Evolutionary conservation across 1,140 invertebrate genomes (phyloP).

Genomic region (Phortica variegata): DNA sequence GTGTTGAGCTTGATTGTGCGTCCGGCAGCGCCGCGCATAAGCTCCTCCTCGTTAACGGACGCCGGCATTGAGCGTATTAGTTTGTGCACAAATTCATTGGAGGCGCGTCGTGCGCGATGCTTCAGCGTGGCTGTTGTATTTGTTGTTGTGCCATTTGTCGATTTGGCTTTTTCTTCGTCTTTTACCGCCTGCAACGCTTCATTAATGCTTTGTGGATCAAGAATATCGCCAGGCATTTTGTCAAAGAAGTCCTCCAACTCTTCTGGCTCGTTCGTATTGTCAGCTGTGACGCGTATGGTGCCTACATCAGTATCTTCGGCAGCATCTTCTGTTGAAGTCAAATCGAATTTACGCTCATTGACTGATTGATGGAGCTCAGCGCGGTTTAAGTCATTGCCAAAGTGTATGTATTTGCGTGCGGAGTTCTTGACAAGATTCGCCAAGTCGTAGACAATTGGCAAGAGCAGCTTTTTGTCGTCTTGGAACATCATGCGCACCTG

Average conservation of each 20-base stretch:
- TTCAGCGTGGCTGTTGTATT: neutral
- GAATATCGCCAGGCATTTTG: slow-evolving; percentile 35
- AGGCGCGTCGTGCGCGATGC: slow-evolving; percentile 25
- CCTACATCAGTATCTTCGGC: slow-evolving; percentile 32
- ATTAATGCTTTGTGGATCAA: slow-evolving; percentile 49
- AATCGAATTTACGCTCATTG: slow-evolving; percentile 22
- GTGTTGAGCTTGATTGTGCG: slow-evolving; percentile 43
- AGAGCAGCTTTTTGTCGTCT: slow-evolving; percentile 62
- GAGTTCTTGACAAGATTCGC: slow-evolving; percentile 63
- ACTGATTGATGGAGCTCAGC: slow-evolving; percentile 30
- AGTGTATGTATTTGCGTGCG: slow-evolving; percentile 51
- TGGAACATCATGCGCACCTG: slow-evolving; percentile 63
- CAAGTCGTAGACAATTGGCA: slow-evolving; percentile 67
- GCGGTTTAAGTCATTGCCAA: slow-evolving; percentile 55
- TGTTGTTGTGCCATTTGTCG: neutral
- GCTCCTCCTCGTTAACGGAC: slow-evolving; percentile 37
- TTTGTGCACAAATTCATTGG: slow-evolving; percentile 45
- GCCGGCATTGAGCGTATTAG: slow-evolving; percentile 39
- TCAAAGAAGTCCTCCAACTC: slow-evolving; percentile 42
- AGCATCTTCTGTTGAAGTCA: slow-evolving; percentile 22
- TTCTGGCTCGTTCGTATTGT: slow-evolving; percentile 11
- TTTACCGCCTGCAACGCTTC: slow-evolving; percentile 32
- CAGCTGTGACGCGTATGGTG: slow-evolving; percentile 21
- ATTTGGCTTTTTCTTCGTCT: slow-evolving; percentile 1
- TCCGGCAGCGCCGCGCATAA: slow-evolving; percentile 30